These are phyloP conservation scores for Hyposoter didymator DNA, from an alignment of 2,888 invertebrate species.

Conservation along the genomic window DNA sequence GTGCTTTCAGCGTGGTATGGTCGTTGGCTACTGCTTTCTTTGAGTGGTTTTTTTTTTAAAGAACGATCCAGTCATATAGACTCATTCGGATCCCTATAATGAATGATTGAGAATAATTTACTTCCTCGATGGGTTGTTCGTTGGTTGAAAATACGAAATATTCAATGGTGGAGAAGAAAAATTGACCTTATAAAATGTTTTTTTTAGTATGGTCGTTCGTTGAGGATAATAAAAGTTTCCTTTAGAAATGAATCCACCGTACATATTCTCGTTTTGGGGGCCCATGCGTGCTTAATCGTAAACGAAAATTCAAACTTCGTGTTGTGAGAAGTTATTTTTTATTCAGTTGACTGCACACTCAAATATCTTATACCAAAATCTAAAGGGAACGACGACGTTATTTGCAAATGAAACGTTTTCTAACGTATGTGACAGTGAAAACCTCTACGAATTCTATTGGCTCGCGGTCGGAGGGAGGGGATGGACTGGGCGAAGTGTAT, in stretches of 20 bases:
- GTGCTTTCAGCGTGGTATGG: slow-evolving; percentile 28
- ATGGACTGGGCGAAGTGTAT: neutral
- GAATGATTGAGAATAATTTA: neutral
- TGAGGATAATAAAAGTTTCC: neutral
- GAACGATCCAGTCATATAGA: neutral
- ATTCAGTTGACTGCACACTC: too few species aligned
- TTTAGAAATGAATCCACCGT: neutral
- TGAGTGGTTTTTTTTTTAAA: neutral
- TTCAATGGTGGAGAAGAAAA: neutral
- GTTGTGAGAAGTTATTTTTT: too few species aligned
- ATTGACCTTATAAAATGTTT: too few species aligned
- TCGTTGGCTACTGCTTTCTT: neutral
- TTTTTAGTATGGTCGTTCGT: slow-evolving; percentile 18
- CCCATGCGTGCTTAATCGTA: too few species aligned
- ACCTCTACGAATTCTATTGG: neutral
- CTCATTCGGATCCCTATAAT: neutral
- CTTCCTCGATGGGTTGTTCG: neutral
- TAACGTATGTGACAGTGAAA: too few species aligned
- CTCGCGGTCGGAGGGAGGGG: neutral
- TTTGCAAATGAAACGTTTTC: too few species aligned
- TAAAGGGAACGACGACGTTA: too few species aligned
- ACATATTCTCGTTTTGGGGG: too few species aligned
- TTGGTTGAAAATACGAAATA: neutral
- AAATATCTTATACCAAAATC: too few species aligned
- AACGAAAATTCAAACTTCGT: too few species aligned